Evolutionary conservation across 2,888 invertebrate species (phyloP).

Genomic region (Aspidiotus destructor): DNA sequence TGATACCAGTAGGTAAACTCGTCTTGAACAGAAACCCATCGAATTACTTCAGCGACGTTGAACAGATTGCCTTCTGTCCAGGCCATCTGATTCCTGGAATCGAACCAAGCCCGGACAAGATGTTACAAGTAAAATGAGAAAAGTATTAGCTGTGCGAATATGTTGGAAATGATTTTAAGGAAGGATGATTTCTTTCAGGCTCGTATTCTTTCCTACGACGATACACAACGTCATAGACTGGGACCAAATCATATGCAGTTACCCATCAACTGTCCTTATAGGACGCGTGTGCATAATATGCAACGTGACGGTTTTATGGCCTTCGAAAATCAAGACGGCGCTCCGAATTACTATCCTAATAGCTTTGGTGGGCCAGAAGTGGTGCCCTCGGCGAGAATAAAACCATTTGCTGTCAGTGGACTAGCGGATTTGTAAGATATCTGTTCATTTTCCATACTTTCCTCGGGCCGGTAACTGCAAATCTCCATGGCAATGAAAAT

Average conservation of each 20-base stretch:
- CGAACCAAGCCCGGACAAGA: conserved; percentile 47
- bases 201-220: conserved; percentile 76
- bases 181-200: conserved; percentile 47
- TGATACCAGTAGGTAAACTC: conserved; percentile 47
- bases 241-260: conserved; percentile 87
- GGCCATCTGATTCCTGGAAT: conserved; percentile 47
- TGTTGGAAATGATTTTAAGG: no score
- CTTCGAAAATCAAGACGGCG: conserved; percentile 70
- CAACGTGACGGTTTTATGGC: conserved; percentile 82
- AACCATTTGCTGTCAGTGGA: conserved; percentile 54
- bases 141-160: no score
- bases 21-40: conserved; percentile 46
- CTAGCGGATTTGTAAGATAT: conserved; percentile 43
- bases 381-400: conserved; percentile 54
- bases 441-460: no score
- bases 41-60: conserved; percentile 48
- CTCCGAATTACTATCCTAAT: conserved; percentile 95
- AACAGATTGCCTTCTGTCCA: conserved; percentile 47
- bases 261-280: conserved; percentile 89
- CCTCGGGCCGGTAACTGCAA: no score
- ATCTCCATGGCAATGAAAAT: no score
- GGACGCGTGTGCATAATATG: conserved; percentile 52
- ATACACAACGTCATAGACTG: conserved; percentile 83
- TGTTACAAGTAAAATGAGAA: conserved; percentile 43
- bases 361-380: conserved; percentile 81